These are phyloP conservation scores for Cryptocephalus moraei DNA, from an alignment of 2,888 invertebrate genomes.

Conservation along the genomic window DNA sequence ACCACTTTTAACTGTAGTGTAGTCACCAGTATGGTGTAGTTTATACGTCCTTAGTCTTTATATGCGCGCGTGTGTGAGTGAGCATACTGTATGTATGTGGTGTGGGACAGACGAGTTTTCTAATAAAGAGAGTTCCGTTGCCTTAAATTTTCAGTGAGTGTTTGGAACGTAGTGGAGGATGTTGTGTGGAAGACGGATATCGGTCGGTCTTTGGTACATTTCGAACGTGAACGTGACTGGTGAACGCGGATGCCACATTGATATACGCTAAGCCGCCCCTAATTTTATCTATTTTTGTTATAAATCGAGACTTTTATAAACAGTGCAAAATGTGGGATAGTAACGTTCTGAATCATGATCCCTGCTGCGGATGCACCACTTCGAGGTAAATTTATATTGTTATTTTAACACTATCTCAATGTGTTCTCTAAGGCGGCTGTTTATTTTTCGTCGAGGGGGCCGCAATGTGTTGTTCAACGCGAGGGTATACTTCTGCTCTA, in stretches of 20 bases:
- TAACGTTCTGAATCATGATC: conserved; percentile 20
- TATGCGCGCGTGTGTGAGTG: too few relatives aligned
- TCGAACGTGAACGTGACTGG: too few relatives aligned
- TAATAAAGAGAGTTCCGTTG: conserved; percentile 15
- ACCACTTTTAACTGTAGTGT: conserved; percentile 9
- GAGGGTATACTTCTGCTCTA: too few relatives aligned
- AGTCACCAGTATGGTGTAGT: too few relatives aligned
- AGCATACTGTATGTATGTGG: background rate
- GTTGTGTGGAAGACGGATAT: conserved; percentile 1
- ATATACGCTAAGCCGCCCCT: too few relatives aligned
- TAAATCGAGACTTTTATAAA: too few relatives aligned
- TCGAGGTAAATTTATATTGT: conserved; percentile 32
- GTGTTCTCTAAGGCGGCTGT: too few relatives aligned
- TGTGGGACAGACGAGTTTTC: conserved; percentile 15
- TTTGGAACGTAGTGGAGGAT: conserved; percentile 3
- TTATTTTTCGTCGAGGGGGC: too few relatives aligned
- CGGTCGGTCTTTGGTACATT: background rate
- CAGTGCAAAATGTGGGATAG: conserved; percentile 31
- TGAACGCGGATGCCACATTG: too few relatives aligned
- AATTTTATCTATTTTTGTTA: too few relatives aligned
- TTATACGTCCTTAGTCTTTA: too few relatives aligned
- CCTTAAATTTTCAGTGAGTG: conserved; percentile 13
- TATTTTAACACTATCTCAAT: background rate
- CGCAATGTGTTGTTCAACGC: too few relatives aligned
- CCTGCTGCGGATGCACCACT: conserved; percentile 37